phyloP scores from a whole-genome alignment of 1,140 invertebrate species.

The Triops longicaudatus region DNA sequence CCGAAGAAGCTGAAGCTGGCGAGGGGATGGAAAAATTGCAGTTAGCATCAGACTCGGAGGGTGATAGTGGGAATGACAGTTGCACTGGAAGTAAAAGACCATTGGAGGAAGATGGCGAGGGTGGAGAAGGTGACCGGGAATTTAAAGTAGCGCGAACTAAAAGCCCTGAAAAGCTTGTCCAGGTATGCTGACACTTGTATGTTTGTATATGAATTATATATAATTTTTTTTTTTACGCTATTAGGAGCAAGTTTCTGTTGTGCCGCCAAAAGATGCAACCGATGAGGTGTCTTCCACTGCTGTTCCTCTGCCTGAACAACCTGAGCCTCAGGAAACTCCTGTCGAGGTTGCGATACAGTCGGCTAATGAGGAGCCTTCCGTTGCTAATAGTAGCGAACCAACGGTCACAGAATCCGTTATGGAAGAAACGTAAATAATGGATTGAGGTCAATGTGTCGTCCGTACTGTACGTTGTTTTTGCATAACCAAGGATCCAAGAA shows the following conservation, averaged over 20 bases:
- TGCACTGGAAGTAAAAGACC: background rate
- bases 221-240: background rate
- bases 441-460: background rate
- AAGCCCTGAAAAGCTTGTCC: background rate
- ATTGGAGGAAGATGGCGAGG: background rate
- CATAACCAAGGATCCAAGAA: background rate
- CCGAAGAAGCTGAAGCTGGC: background rate
- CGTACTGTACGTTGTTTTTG: background rate
- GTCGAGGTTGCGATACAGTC: background rate
- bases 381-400: background rate
- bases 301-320: background rate
- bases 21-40: background rate
- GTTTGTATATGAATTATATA: background rate
- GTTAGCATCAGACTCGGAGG: background rate
- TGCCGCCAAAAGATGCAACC: background rate
- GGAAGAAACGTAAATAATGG: background rate
- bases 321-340: background rate
- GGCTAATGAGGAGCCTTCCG: background rate
- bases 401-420: background rate
- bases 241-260: background rate
- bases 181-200: background rate
- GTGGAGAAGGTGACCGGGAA: background rate
- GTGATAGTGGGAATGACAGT: background rate
- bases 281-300: background rate
- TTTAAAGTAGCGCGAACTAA: background rate